phyloP scores from a whole-genome alignment of 2,113 vertebrate species.

The Anarhynchus alexandrinus region DNA sequence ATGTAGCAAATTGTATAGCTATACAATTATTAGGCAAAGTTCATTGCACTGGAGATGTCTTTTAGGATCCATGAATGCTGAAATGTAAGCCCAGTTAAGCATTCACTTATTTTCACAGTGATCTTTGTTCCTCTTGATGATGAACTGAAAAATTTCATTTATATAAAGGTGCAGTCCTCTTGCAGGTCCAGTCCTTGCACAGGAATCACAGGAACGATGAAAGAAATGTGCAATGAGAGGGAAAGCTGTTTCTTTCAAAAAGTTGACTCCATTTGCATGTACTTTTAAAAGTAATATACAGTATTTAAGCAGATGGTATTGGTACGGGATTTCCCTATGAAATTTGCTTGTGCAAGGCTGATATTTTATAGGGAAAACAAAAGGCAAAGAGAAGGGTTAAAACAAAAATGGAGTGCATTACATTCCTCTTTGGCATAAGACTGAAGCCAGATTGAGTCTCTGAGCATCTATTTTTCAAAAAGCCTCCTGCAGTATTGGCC shows the following conservation, averaged over 20 bases:
- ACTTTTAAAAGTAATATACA: neutral
- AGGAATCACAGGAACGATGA: neutral
- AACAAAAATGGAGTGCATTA: neutral
- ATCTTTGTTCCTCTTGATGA: neutral
- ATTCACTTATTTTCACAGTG: neutral
- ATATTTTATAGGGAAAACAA: neutral
- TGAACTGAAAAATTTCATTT: neutral
- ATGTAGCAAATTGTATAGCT: neutral
- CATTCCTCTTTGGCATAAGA: neutral
- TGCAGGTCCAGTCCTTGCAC: neutral
- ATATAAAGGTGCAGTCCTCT: neutral
- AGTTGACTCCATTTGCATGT: neutral
- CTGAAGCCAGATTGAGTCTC: neutral
- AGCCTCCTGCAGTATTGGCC: neutral
- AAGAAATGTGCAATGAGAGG: neutral
- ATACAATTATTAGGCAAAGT: neutral
- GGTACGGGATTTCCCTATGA: neutral
- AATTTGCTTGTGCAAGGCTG: neutral
- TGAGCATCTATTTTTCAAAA: slow-evolving; percentile 16
- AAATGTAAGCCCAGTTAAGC: neutral
- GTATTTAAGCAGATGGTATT: neutral
- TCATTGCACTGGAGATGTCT: neutral
- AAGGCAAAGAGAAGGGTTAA: neutral
- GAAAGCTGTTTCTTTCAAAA: neutral
- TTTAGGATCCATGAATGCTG: neutral